phyloP scores from a whole-genome alignment of 2,797 vertebrate species.

The Eutrigla gurnardus region DNA sequence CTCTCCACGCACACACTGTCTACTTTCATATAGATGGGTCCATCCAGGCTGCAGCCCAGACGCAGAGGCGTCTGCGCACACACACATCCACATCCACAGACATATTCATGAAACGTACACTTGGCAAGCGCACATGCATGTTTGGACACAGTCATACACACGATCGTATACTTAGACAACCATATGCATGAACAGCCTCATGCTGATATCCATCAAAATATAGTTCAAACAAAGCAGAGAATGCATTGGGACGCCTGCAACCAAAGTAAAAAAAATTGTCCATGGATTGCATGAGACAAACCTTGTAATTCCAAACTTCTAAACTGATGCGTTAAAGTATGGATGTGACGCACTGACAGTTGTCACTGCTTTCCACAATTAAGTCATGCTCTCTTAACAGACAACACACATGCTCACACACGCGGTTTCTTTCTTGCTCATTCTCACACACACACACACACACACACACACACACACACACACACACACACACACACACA shows the following conservation, averaged over 20 bases:
- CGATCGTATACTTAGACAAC: constrained; percentile 39
- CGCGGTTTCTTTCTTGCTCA: neutral
- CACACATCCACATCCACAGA: constrained; percentile 47
- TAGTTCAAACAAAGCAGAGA: constrained; percentile 48
- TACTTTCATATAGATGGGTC: constrained; percentile 83
- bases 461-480: constrained; percentile 13
- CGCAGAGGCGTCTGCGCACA: constrained; percentile 59
- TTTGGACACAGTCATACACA: constrained; percentile 5
- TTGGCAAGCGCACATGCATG: constrained; percentile 21
- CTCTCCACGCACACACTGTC: constrained; percentile 82
- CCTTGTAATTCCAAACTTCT: constrained; percentile 65
- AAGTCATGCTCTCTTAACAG: constrained; percentile 75
- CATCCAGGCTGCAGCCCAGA: constrained; percentile 72
- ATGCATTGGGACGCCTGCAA: constrained; percentile 41
- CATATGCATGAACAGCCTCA: constrained; percentile 53
- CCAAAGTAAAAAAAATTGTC: constrained; percentile 37
- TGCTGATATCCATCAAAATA: constrained; percentile 55
- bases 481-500: constrained; percentile 11
- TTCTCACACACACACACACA: constrained; percentile 43
- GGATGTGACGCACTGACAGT: constrained; percentile 73
- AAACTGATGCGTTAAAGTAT: constrained; percentile 68
- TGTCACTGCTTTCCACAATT: constrained; percentile 78
- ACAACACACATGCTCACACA: constrained; percentile 59
- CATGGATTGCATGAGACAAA: constrained; percentile 56
- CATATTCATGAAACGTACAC: constrained; percentile 24